Conservation (phyloP, 2,888 invertebrate genomes). For the Diachrysia chrysitis region DNA sequence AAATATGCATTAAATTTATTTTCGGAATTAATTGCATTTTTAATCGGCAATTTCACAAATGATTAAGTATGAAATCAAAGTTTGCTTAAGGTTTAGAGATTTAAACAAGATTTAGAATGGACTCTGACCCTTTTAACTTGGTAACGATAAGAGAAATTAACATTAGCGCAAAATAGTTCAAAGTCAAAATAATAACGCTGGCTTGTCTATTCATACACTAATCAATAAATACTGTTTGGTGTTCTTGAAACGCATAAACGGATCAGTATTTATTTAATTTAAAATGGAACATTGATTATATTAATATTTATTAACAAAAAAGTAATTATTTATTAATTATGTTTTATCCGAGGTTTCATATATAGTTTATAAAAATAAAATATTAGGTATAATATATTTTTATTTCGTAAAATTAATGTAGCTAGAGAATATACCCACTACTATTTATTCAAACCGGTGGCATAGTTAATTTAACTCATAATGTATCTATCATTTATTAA, state of each 20-base stretch:
- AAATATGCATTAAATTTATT: not conserved
- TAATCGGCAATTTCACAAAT: slow-evolving; percentile 2
- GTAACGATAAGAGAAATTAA: slow-evolving; percentile 4
- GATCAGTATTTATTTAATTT: slow-evolving; percentile 17
- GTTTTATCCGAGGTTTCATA: too few species aligned
- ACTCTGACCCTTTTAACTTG: not conserved
- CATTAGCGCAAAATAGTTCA: slow-evolving; percentile 25
- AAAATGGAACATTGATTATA: not conserved
- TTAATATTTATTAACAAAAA: not conserved
- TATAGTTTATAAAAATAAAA: too few species aligned
- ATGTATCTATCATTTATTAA: too few species aligned
- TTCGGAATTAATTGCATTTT: not conserved
- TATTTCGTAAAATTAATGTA: too few species aligned
- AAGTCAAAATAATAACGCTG: slow-evolving; percentile 35
- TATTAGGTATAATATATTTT: too few species aligned
- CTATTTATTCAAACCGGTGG: too few species aligned
- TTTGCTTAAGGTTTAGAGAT: not conserved
- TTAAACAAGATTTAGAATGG: not conserved
- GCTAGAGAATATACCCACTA: too few species aligned
- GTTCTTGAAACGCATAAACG: slow-evolving; percentile 11
- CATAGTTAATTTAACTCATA: too few species aligned
- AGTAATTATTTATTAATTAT: too few species aligned
- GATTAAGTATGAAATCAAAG: not conserved
- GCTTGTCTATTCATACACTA: slow-evolving; percentile 34
- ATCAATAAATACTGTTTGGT: slow-evolving; percentile 24